phyloP scores from a whole-genome alignment of 2,888 invertebrate species.

The Clepsis dumicolana region DNA sequence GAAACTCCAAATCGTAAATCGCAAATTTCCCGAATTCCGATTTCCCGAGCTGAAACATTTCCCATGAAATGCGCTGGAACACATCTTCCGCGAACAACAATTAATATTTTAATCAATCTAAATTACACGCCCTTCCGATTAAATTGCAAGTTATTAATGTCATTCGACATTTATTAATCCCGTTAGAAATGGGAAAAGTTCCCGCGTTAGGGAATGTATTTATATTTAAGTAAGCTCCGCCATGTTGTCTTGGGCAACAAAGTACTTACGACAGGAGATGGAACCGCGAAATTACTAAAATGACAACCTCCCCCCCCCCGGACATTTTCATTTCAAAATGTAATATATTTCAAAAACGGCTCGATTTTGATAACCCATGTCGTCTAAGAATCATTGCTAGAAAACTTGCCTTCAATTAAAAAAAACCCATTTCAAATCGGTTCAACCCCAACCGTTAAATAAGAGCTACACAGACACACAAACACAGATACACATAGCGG shows the following conservation, averaged over 20 bases:
- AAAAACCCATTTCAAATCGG: no score
- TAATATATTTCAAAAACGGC: no score
- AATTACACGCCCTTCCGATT: conserved; percentile 40
- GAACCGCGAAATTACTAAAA: no score
- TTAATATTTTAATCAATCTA: conserved; percentile 29
- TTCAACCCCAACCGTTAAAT: no score
- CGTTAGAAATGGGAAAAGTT: conserved; percentile 40
- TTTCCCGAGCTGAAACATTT: not conserved
- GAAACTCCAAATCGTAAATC: not conserved
- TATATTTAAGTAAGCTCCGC: conserved; percentile 41
- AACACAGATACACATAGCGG: no score
- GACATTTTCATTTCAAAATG: no score
- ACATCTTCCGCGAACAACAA: conserved; percentile 9
- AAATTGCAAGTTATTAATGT: conserved; percentile 39
- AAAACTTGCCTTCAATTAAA: no score
- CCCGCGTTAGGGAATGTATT: conserved; percentile 28
- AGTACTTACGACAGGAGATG: not conserved
- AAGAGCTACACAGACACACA: no score
- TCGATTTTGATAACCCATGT: no score
- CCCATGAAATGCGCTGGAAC: not conserved
- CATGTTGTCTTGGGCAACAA: conserved; percentile 24
- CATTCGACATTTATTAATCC: conserved; percentile 37
- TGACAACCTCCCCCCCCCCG: no score
- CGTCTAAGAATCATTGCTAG: no score
- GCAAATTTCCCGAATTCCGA: conserved; percentile 1